Conservation (phyloP, 2,888 invertebrate genomes). For the Ctena decussata region DNA sequence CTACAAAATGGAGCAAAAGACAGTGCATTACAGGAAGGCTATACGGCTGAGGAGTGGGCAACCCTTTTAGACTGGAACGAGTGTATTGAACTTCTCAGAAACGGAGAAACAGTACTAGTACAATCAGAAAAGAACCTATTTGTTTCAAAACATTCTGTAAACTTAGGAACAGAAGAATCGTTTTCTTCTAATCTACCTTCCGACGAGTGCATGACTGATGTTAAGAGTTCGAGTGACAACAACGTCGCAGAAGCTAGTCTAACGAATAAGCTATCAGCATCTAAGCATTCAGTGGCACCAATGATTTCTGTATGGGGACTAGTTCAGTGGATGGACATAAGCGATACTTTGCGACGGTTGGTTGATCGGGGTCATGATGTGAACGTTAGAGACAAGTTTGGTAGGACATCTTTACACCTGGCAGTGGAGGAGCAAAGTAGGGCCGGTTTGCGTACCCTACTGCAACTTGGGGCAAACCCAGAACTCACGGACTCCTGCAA, state of each 20-base stretch:
- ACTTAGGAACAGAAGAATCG: not conserved
- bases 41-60: constrained; percentile 49
- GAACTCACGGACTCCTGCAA: constrained; percentile 41
- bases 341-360: constrained; percentile 40
- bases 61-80: constrained; percentile 48
- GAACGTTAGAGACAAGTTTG: constrained; percentile 42
- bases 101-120: not conserved
- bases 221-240: not conserved
- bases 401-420: constrained; percentile 55
- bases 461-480: constrained; percentile 56
- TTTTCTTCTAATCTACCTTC: not conserved
- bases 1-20: constrained; percentile 51
- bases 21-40: constrained; percentile 26
- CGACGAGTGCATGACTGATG: not conserved
- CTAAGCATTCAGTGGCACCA: constrained; percentile 14
- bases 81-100: constrained; percentile 25
- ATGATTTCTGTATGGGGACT: constrained; percentile 59
- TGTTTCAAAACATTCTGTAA: not conserved
- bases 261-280: not conserved
- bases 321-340: constrained; percentile 60
- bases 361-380: constrained; percentile 42
- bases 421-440: constrained; percentile 64
- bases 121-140: not conserved
- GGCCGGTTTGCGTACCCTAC: constrained; percentile 41
- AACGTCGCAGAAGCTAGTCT: not conserved